Base-by-base conservation (phyloP, 2,797 vertebrate genomes). In the Falco naumanni region DNA sequence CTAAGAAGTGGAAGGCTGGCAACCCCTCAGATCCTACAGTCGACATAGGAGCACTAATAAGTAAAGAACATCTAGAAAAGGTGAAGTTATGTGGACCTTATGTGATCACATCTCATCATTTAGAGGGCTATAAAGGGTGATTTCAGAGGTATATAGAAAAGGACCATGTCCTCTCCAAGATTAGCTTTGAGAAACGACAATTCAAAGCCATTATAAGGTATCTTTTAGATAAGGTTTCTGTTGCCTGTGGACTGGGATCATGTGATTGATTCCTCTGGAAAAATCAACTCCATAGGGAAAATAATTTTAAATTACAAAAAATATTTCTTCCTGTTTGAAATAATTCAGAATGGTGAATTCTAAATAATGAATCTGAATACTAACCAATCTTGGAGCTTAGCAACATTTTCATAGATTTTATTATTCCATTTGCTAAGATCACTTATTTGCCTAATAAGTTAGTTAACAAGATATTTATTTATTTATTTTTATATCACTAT, bases 31-130 rank as follows among this genome's bases (percentile, higher is more conserved):
- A 99, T 86, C 97, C 98, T 29, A 88, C 96, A 71, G 98, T 96
- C 29, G 88, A 97, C 77, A 97, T 99, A 75, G 99, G 99, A 50
- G 99, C 99, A 1, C 98, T 99, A 87, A 99, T 99, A 97, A 99
- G 99, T 97, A 99, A 98, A 98, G 98, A 99, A 37, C 99, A 99
- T 96, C 96, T 99, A 94, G 97, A 99, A 96, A 99, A 99, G 98
- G 99, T 99, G 87, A 94, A 90, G 34, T 60, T 66, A 77, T 6
- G 4, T 29, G 29, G 53, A 48, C 41, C 39, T 89, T 78, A 25
- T 10, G 2, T 59, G 53, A 51, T 51, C 51, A 88, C 16, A 15
- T 57, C 19, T 89, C 9, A 50, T 45, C 12, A 43, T 81, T 69
- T 54, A 79, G 60, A 71, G 56, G 41, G 33, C 34, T 89, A 22